phyloP scores from a whole-genome alignment of 2,888 invertebrate species.

The Sialis lutaria region DNA sequence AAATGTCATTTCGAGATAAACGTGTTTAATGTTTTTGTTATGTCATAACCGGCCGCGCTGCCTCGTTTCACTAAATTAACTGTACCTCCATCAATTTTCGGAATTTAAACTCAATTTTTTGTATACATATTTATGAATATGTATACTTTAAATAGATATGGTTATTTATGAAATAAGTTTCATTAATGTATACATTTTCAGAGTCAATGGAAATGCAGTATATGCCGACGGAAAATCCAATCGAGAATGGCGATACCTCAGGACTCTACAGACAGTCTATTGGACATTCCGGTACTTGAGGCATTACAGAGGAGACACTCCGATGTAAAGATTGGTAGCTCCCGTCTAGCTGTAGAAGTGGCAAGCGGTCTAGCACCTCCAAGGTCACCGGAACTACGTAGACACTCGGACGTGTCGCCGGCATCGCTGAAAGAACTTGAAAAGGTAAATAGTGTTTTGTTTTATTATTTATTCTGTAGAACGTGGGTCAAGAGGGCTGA shows the following conservation, averaged over 20 bases:
- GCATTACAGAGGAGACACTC: constrained; percentile 67
- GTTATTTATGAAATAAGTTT: too few relatives aligned
- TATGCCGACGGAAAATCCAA: constrained; percentile 62
- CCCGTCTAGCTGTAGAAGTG: constrained; percentile 26
- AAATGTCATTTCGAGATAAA: too few relatives aligned
- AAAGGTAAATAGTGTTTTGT: constrained; percentile 34
- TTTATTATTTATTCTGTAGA: too few relatives aligned
- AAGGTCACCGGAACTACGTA: constrained; percentile 60
- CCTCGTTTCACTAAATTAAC: too few relatives aligned
- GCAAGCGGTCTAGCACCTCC: constrained; percentile 61
- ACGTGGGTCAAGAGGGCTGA: too few relatives aligned
- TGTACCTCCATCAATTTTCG: too few relatives aligned
- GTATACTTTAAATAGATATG: too few relatives aligned
- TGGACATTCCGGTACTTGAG: constrained; percentile 66
- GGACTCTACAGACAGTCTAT: constrained; percentile 68
- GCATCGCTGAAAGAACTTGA: constrained; percentile 78
- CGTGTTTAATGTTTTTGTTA: too few relatives aligned
- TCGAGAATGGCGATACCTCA: constrained; percentile 59
- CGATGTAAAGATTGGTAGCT: constrained; percentile 44
- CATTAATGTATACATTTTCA: too few relatives aligned
- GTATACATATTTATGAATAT: too few relatives aligned
- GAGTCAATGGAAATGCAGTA: constrained; percentile 77
- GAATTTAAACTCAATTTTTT: too few relatives aligned
- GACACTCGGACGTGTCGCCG: constrained; percentile 77
- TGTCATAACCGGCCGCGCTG: too few relatives aligned